Conservation (phyloP, 1,140 invertebrate genomes). For the Agrilus planipennis region DNA sequence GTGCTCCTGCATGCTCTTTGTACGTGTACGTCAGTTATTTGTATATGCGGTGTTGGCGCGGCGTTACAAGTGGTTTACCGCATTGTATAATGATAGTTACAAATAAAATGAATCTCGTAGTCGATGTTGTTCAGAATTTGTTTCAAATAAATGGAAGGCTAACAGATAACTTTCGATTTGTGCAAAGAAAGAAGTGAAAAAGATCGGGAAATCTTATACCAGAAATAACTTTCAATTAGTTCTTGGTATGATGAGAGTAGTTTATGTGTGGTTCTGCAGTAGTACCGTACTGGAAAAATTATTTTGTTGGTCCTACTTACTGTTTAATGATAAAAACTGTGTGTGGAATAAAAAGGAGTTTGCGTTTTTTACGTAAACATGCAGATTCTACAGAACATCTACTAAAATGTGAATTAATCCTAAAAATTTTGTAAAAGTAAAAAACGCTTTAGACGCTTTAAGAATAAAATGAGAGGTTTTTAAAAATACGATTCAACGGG, state of each 20-base stretch:
- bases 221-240: not conserved
- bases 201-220: not conserved
- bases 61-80: too few species aligned
- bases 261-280: slow-evolving; percentile 6
- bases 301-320: slow-evolving; percentile 8
- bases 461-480: slow-evolving; percentile 7
- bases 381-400: slow-evolving; percentile 10
- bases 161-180: not conserved
- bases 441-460: slow-evolving; percentile 3
- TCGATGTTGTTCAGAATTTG: not conserved
- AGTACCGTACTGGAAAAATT: slow-evolving; percentile 8
- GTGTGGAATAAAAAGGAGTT: slow-evolving; percentile 5
- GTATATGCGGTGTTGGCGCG: too few species aligned
- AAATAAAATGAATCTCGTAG: not conserved
- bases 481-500: slow-evolving; percentile 12
- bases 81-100: too few species aligned
- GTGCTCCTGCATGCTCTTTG: too few species aligned
- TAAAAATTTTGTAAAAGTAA: slow-evolving; percentile 8
- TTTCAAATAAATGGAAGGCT: not conserved
- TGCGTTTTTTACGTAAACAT: slow-evolving; percentile 7
- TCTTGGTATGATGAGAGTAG: not conserved
- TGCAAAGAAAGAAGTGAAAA: slow-evolving; percentile 1
- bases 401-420: slow-evolving; percentile 3
- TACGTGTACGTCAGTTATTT: too few species aligned
- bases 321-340: not conserved